Evolutionary conservation across 2,888 invertebrate species (phyloP).

Genomic region (Ichneumon xanthorius): DNA sequence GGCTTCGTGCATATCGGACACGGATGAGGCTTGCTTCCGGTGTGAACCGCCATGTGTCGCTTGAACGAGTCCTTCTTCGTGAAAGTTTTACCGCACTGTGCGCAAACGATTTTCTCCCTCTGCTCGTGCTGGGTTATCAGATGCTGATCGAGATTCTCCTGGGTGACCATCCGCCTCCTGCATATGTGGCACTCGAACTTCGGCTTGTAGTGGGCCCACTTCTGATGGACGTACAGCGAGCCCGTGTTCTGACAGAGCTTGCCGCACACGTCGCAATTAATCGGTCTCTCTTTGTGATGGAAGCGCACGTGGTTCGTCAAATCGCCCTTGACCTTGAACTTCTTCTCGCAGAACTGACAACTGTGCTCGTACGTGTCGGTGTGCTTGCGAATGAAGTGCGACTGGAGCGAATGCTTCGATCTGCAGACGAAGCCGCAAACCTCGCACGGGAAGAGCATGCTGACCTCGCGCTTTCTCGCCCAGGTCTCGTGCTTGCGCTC

Average conservation of each 20-base stretch:
- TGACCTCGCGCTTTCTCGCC: slow-evolving; percentile 75
- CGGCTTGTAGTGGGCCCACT: slow-evolving; percentile 84
- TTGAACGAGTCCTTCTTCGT: slow-evolving; percentile 83
- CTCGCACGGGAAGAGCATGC: slow-evolving; percentile 78
- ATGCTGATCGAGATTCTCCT: slow-evolving; percentile 83
- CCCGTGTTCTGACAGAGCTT: slow-evolving; percentile 82
- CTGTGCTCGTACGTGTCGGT: slow-evolving; percentile 82
- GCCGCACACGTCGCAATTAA: slow-evolving; percentile 82
- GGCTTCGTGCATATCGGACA: slow-evolving; percentile 83
- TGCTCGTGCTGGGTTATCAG: slow-evolving; percentile 82
- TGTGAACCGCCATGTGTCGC: slow-evolving; percentile 83
- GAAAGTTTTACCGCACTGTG: slow-evolving; percentile 83
- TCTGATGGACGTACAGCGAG: slow-evolving; percentile 83
- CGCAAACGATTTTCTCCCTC: slow-evolving; percentile 82
- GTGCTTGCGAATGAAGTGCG: slow-evolving; percentile 83
- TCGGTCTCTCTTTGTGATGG: slow-evolving; percentile 83
- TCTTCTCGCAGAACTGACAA: slow-evolving; percentile 81
- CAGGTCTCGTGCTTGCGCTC: slow-evolving; percentile 82
- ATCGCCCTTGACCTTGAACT: slow-evolving; percentile 83
- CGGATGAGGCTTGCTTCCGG: slow-evolving; percentile 81
- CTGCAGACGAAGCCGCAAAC: slow-evolving; percentile 82
- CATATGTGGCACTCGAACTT: slow-evolving; percentile 83
- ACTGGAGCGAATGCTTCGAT: slow-evolving; percentile 83
- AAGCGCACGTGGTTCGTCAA: slow-evolving; percentile 83
- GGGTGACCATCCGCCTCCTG: slow-evolving; percentile 83